These are phyloP conservation scores for Nomada ruficornis DNA, from an alignment of 2,888 invertebrate genomes.

Conservation along the genomic window DNA sequence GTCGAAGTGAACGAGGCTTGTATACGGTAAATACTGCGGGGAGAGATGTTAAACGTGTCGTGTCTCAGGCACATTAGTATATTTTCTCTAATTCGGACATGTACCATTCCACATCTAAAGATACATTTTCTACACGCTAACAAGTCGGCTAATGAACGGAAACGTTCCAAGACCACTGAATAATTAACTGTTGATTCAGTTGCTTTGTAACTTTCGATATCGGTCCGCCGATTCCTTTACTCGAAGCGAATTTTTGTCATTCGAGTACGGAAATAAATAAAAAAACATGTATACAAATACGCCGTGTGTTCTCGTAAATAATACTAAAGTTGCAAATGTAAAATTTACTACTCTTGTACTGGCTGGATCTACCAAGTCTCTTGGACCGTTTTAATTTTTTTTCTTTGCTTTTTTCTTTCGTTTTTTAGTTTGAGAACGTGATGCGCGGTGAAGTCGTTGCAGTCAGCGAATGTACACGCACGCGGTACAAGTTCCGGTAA, in stretches of 20 bases:
- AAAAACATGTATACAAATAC: constrained; percentile 56
- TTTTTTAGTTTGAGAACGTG: constrained; percentile 29
- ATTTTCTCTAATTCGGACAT: constrained; percentile 20
- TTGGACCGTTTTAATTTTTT: not conserved
- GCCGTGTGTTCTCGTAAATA: constrained; percentile 43
- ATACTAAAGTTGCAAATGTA: constrained; percentile 54
- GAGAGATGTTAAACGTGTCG: constrained; percentile 29
- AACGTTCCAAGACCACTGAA: constrained; percentile 49
- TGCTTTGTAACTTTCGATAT: constrained; percentile 38
- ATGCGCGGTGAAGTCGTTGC: constrained; percentile 26
- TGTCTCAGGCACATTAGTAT: constrained; percentile 38
- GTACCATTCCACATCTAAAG: constrained; percentile 6
- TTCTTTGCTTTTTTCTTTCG: not conserved
- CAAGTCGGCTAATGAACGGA: constrained; percentile 34
- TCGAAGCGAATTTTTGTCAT: constrained; percentile 29
- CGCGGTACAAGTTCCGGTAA: constrained; percentile 35
- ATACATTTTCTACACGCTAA: constrained; percentile 10
- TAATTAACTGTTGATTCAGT: constrained; percentile 59
- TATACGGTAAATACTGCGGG: constrained; percentile 6
- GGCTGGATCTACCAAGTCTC: constrained; percentile 54
- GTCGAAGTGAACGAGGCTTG: constrained; percentile 26
- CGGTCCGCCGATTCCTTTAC: constrained; percentile 12
- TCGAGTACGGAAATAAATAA: constrained; percentile 57
- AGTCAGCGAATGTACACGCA: constrained; percentile 48
- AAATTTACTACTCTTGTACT: constrained; percentile 49